phyloP scores from a whole-genome alignment of 2,797 vertebrate genomes.

The Chelidonichthys spinosus region DNA sequence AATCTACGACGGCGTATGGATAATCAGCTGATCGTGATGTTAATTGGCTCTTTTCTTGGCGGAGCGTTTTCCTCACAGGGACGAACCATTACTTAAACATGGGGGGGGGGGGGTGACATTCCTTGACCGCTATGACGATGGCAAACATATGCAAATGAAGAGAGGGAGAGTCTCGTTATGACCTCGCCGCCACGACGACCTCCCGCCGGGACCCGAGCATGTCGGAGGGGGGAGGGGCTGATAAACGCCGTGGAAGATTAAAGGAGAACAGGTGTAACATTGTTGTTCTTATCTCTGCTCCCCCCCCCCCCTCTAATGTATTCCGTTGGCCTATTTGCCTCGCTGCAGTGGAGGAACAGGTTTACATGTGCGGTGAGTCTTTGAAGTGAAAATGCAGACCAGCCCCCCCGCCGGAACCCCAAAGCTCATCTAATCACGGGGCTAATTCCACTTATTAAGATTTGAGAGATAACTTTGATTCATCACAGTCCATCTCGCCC shows the following conservation, averaged over 20 bases:
- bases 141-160: constrained; percentile 81
- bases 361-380: constrained; percentile 68
- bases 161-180: constrained; percentile 69
- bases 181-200: constrained; percentile 71
- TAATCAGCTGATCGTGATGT: background rate
- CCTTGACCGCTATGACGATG: constrained; percentile 79
- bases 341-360: constrained; percentile 56
- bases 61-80: constrained; percentile 55
- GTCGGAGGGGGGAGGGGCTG: constrained; percentile 4
- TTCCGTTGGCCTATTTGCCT: constrained; percentile 58
- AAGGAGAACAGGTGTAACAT: constrained; percentile 61
- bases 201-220: constrained; percentile 59
- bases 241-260: too few relatives aligned
- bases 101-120: constrained; percentile 77
- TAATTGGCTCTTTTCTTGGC: background rate
- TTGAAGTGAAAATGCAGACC: constrained; percentile 72
- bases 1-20: background rate
- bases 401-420: constrained; percentile 66
- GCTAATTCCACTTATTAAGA: constrained; percentile 85
- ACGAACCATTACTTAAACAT: constrained; percentile 75
- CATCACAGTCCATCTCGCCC: constrained; percentile 81
- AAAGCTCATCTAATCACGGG: constrained; percentile 80
- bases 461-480: constrained; percentile 83
- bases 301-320: constrained; percentile 40
- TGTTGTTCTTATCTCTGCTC: constrained; percentile 39